These are phyloP conservation scores for Melanargia galathea DNA, from an alignment of 2,888 invertebrate species.

Conservation along the genomic window DNA sequence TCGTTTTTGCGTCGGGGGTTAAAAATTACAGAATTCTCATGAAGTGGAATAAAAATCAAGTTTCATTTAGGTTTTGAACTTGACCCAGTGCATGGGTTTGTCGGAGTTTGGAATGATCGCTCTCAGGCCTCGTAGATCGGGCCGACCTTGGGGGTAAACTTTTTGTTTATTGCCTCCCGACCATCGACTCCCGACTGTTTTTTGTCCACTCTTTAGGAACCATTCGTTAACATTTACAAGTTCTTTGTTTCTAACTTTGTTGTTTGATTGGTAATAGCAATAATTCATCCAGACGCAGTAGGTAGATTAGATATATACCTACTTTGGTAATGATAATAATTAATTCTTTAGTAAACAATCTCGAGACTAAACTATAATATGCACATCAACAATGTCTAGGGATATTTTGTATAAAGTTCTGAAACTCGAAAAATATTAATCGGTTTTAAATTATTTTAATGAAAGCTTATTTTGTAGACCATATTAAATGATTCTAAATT, in stretches of 20 bases:
- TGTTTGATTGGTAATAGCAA: not conserved
- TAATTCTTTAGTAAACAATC: too few species aligned
- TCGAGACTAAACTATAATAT: too few species aligned
- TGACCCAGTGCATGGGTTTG: conserved; percentile 58
- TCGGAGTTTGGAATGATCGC: conserved; percentile 41
- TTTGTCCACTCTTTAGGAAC: conserved; percentile 43
- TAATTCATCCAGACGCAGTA: not conserved
- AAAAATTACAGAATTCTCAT: too few species aligned
- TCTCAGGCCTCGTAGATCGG: conserved; percentile 37
- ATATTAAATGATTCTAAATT: too few species aligned
- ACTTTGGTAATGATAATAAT: too few species aligned
- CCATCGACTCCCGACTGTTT: conserved; percentile 44
- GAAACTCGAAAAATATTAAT: too few species aligned
- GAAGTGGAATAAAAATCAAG: not conserved
- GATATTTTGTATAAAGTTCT: too few species aligned
- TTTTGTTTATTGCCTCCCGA: conserved; percentile 29
- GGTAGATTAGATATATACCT: not conserved
- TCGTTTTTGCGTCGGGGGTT: too few species aligned
- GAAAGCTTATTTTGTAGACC: too few species aligned
- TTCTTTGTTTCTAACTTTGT: not conserved
- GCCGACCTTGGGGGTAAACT: conserved; percentile 52
- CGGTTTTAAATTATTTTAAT: too few species aligned
- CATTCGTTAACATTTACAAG: conserved; percentile 24
- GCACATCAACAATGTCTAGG: too few species aligned
- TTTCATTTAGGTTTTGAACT: conserved; percentile 54